Percentiles rank a stretch among this genome's conserved stretches.
Conservation (phyloP, 2,113 vertebrate genomes). For the Chaetorhynchus papuensis region DNA sequence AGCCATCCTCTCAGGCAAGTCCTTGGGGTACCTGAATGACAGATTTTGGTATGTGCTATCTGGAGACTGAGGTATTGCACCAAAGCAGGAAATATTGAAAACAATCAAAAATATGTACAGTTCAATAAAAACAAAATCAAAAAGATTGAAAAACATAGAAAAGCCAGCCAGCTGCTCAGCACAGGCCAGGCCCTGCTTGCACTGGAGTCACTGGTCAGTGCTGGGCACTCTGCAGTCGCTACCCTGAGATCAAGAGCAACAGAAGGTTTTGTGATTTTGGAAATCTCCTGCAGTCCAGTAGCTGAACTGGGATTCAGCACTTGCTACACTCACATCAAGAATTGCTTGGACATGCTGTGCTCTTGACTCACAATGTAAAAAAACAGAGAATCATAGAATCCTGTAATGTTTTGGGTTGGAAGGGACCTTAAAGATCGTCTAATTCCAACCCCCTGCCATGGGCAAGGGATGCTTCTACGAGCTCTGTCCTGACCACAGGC, state of each 20-base stretch:
- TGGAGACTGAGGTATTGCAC: neutral
- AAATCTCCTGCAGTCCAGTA: neutral
- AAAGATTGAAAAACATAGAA: neutral
- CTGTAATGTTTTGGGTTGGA: neutral
- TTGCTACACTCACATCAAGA: neutral
- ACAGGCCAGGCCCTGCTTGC: neutral
- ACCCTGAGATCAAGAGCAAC: neutral
- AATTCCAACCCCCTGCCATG: neutral
- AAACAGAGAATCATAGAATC: neutral
- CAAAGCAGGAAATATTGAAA: neutral
- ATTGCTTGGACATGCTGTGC: neutral
- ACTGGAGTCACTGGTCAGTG: neutral
- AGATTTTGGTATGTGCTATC: neutral
- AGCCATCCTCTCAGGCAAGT: neutral
- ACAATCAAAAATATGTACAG: neutral
- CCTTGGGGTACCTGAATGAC: neutral
- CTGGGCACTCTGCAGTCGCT: neutral
- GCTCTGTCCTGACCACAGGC: neutral
- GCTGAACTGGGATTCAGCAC: neutral
- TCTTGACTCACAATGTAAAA: neutral
- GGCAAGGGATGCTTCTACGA: neutral
- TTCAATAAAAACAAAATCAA: neutral
- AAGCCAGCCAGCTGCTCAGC: neutral
- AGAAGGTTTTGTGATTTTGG: neutral
- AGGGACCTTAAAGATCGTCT: neutral